phyloP scores from a whole-genome alignment of 2,888 invertebrate genomes.

The Graphium colonna region DNA sequence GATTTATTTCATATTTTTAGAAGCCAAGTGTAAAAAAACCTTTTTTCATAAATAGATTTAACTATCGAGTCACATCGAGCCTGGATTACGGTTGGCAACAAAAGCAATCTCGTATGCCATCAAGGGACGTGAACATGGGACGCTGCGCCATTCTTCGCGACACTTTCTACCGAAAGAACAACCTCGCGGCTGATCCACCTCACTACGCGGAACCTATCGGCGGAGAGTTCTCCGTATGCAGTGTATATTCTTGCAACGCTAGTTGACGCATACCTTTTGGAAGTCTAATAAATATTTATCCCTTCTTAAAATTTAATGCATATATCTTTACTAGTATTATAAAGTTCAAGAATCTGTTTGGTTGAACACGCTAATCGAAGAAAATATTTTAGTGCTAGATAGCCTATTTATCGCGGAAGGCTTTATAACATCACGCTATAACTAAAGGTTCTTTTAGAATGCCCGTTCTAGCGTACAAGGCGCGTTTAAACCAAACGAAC shows the following conservation, averaged over 20 bases:
- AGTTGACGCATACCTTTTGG: slow-evolving; percentile 26
- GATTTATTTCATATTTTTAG: too few relatives aligned
- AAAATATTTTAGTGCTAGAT: too few relatives aligned
- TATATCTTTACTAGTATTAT: background rate
- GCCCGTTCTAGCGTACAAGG: too few relatives aligned
- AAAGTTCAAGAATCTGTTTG: too few relatives aligned
- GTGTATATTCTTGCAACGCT: slow-evolving; percentile 58
- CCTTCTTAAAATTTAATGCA: background rate
- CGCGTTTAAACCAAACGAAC: too few relatives aligned
- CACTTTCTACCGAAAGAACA: slow-evolving; percentile 79
- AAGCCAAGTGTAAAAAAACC: too few relatives aligned
- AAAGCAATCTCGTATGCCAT: slow-evolving; percentile 49
- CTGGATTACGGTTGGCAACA: slow-evolving; percentile 82
- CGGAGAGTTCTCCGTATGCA: slow-evolving; percentile 58
- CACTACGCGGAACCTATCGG: slow-evolving; percentile 75
- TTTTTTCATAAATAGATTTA: slow-evolving; percentile 51
- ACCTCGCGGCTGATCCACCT: slow-evolving; percentile 75
- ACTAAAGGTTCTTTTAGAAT: too few relatives aligned
- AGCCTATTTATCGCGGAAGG: too few relatives aligned
- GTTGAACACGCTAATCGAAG: too few relatives aligned
- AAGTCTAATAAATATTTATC: background rate
- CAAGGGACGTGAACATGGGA: slow-evolving; percentile 65
- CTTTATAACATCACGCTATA: too few relatives aligned
- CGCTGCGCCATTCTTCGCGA: slow-evolving; percentile 73
- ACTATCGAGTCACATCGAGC: slow-evolving; percentile 69